A percentile compares a stretch with the other conserved stretches of the same genome.
Evolutionary conservation across 2,888 invertebrate genomes (phyloP).

Genomic region (Tineola bisselliella): DNA sequence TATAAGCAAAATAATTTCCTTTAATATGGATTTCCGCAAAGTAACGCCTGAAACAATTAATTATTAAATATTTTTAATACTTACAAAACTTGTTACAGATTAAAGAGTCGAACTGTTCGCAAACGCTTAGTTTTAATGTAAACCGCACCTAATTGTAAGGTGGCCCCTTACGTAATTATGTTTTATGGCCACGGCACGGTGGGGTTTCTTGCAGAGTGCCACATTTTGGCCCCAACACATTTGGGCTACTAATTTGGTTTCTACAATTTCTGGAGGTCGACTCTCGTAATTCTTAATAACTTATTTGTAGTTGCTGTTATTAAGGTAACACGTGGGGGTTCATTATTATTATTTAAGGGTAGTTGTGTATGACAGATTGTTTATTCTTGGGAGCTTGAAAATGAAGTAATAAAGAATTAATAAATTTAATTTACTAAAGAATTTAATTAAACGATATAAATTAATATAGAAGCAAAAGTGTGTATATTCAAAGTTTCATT

Average conservation of each 20-base stretch:
- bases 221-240: slow-evolving; percentile 2
- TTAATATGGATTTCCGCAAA: too few relatives aligned
- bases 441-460: too few relatives aligned
- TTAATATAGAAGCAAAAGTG: too few relatives aligned
- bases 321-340: slow-evolving; percentile 2
- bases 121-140: background rate
- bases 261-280: slow-evolving; percentile 5
- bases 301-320: background rate
- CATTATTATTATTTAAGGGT: background rate
- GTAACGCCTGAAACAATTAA: too few relatives aligned
- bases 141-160: slow-evolving; percentile 1
- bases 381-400: too few relatives aligned
- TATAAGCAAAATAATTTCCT: too few relatives aligned
- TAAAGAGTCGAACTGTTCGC: background rate
- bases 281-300: slow-evolving; percentile 2
- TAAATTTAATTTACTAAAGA: too few relatives aligned
- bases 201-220: slow-evolving; percentile 7
- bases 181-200: slow-evolving; percentile 17
- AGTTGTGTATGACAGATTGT: background rate
- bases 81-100: too few relatives aligned
- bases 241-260: slow-evolving; percentile 10
- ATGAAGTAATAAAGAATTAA: too few relatives aligned
- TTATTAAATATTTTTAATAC: too few relatives aligned
- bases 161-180: slow-evolving; percentile 21
- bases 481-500: too few relatives aligned